Evolutionary conservation across 1,140 invertebrate species (phyloP).

Genomic region (Trichogramma pretiosum): DNA sequence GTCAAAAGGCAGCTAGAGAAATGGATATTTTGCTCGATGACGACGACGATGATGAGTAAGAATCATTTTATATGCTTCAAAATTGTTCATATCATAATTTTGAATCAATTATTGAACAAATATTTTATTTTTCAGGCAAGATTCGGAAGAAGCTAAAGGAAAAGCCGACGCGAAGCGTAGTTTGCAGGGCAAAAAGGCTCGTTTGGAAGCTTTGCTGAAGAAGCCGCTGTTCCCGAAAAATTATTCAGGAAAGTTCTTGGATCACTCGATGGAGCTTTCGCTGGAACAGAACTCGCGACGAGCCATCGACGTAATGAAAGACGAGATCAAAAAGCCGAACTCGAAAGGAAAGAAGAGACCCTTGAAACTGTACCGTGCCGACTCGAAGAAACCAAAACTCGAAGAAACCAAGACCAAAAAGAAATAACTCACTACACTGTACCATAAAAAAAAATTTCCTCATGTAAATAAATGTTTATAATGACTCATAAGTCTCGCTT

Average conservation of each 20-base stretch:
- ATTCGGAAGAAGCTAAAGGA: conserved; percentile 39
- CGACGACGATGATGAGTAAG: conserved; percentile 55
- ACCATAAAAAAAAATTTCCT: no score
- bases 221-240: conserved; percentile 58
- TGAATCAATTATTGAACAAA: conserved; percentile 9
- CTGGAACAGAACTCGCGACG: conserved; percentile 37
- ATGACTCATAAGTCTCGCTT: no score
- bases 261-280: conserved; percentile 34
- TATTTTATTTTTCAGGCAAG: conserved; percentile 25
- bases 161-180: conserved; percentile 32
- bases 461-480: no score
- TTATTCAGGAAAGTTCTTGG: conserved; percentile 61
- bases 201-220: conserved; percentile 50
- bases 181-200: conserved; percentile 49
- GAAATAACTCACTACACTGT: no score
- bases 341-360: no score
- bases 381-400: no score
- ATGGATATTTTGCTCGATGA: conserved; percentile 83
- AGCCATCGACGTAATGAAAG: conserved; percentile 50
- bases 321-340: no score
- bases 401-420: no score
- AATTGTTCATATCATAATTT: conserved; percentile 2
- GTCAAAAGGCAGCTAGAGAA: conserved; percentile 71
- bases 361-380: no score
- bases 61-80: not conserved